A percentile compares a stretch with the other conserved stretches of the same genome.
These are phyloP conservation scores for Trichomalopsis sarcophagae DNA, from an alignment of 1,140 invertebrate species.

Conservation along the genomic window DNA sequence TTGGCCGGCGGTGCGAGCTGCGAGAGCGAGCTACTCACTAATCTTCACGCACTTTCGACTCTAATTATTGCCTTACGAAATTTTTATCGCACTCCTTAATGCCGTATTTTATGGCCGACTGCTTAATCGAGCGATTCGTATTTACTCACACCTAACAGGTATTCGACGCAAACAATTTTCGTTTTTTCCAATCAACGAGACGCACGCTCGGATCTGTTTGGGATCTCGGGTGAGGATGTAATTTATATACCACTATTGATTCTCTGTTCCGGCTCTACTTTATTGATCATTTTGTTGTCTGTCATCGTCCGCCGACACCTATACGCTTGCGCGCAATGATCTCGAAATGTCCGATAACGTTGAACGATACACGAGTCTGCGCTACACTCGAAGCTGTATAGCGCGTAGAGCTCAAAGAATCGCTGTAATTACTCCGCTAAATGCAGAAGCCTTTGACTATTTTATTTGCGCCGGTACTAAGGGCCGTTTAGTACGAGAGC, in stretches of 20 bases:
- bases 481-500: conserved; percentile 65
- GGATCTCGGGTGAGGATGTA: background rate
- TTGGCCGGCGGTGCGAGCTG: conserved; percentile 26
- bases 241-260: background rate
- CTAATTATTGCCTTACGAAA: conserved; percentile 33
- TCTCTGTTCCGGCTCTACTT: no score
- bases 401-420: background rate
- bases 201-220: no score
- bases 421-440: background rate
- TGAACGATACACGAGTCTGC: no score
- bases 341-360: no score
- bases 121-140: background rate
- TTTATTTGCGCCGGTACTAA: conserved; percentile 61
- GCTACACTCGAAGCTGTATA: no score
- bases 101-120: conserved; percentile 16
- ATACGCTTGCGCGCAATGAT: background rate
- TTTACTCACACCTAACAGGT: conserved; percentile 14
- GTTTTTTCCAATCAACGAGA: background rate
- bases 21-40: background rate
- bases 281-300: no score
- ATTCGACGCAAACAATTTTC: no score
- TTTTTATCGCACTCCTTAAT: conserved; percentile 20
- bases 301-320: no score
- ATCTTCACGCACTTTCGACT: conserved; percentile 9
- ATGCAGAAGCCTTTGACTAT: conserved; percentile 26